phyloP scores from a whole-genome alignment of 2,797 vertebrate species.

The Cyprinodon diabolis region DNA sequence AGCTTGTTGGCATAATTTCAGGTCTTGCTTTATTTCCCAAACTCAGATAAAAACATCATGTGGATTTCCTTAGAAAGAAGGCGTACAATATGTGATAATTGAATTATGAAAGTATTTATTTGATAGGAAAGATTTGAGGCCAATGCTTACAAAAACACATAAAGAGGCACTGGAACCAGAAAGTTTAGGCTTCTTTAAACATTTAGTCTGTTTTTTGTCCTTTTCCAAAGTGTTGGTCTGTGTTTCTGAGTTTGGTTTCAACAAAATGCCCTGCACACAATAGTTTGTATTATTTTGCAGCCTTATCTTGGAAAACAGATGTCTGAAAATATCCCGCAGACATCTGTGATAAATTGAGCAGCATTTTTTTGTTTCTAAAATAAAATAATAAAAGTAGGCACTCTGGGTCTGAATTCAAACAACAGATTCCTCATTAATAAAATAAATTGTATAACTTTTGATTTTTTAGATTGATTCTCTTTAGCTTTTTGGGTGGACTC shows the following conservation, averaged over 20 bases:
- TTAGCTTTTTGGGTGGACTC: neutral
- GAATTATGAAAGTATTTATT: neutral
- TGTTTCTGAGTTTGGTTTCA: neutral
- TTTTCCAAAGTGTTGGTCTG: neutral
- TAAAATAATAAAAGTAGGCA: neutral
- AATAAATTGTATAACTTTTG: neutral
- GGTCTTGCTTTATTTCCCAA: neutral
- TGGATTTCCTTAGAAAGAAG: neutral
- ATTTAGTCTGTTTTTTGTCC: no score
- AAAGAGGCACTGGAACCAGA: neutral
- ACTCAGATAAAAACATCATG: neutral
- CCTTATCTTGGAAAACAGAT: neutral
- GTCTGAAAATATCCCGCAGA: neutral
- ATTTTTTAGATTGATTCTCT: neutral
- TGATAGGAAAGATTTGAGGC: neutral
- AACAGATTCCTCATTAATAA: neutral
- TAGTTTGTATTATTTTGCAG: neutral
- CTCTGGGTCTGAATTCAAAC: neutral
- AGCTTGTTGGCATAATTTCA: neutral
- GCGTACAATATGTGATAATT: neutral
- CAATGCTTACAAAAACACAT: neutral
- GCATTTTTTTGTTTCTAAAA: no score
- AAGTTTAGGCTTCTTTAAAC: neutral
- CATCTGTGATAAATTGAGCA: neutral
- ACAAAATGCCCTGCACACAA: neutral